Evolutionary conservation across 2,888 invertebrate species (phyloP), one percentile per base, ranked within the genome.

Genomic region (Tortricodes alternella): DNA sequence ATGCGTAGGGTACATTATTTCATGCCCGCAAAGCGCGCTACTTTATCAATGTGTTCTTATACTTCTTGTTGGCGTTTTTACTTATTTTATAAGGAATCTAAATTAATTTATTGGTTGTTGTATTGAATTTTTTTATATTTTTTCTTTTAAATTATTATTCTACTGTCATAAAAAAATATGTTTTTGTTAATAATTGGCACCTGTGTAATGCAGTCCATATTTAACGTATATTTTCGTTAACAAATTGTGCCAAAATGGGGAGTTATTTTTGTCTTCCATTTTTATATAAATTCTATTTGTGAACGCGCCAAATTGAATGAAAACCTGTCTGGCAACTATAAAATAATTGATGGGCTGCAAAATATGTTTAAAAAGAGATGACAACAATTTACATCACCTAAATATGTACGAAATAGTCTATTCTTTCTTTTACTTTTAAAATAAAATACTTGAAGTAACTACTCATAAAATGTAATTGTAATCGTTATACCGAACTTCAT

Each of bases 71-170:
- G 90, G 90, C 88, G 85, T 89, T 89, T 78, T 88, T 89, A 89
- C 89, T 89, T 90, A 89, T 89, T 89, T 89, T 89, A 86, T 90
- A 89, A 89, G 90, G 82, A 80, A 82, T 81, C 89, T 85, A 90
- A 90, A 90, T 90, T 90, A 90, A 89, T 89, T 90, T 90, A 90
- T 89, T 89, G 90, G 90, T 90, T 90, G 88, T 90, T 90, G 82
- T 82, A 88, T 88, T 89, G 77, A 89, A 85, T 84, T 83, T 83
- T 83, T 84, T 83, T 84, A 77, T 79, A 49, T 70, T 75, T 78
- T 76, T 72, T 82, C 83, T 80, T 79, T 82, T 88, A 85, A 88
- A 89, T 89, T 88, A 87, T 89, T 89, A 74, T 83, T 81, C 77
- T 80, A 77, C 74, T 77, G 64, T 76, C 71, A 71, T 75, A 72